These are phyloP conservation scores for Lysandra bellargus DNA, from an alignment of 2,888 invertebrate genomes.

Conservation along the genomic window DNA sequence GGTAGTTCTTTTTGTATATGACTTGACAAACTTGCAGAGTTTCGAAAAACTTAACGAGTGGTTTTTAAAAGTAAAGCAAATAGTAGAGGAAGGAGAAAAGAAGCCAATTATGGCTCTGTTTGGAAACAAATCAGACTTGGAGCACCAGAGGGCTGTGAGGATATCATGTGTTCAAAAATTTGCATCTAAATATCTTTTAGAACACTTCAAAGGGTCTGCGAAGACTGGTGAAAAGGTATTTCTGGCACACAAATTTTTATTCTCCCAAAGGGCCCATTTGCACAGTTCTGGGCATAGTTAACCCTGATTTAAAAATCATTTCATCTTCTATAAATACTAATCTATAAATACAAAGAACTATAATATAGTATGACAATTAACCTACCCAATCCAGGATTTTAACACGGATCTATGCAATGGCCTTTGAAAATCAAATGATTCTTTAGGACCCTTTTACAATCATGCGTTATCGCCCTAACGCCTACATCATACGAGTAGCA, in stretches of 20 bases:
- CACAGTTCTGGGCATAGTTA: too few species aligned
- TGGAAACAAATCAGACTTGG: slow-evolving; percentile 87
- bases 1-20: slow-evolving; percentile 90
- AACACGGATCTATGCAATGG: too few species aligned
- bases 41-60: slow-evolving; percentile 89
- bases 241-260: background rate
- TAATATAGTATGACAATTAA: too few species aligned
- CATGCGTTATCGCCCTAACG: too few species aligned
- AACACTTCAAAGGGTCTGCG: slow-evolving; percentile 84
- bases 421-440: too few species aligned
- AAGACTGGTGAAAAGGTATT: slow-evolving; percentile 87
- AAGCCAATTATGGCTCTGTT: slow-evolving; percentile 82
- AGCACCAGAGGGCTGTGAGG: slow-evolving; percentile 85
- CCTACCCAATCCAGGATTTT: too few species aligned
- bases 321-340: too few species aligned
- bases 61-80: slow-evolving; percentile 79
- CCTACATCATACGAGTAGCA: too few species aligned
- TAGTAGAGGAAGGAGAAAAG: slow-evolving; percentile 64
- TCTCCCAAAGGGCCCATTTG: too few species aligned
- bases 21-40: slow-evolving; percentile 89
- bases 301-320: too few species aligned
- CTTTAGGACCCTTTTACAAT: too few species aligned
- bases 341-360: too few species aligned
- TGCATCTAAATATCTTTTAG: slow-evolving; percentile 82
- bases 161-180: slow-evolving; percentile 83